These are phyloP conservation scores for Monomorium pharaonis DNA, from an alignment of 1,140 invertebrate genomes.

Conservation along the genomic window DNA sequence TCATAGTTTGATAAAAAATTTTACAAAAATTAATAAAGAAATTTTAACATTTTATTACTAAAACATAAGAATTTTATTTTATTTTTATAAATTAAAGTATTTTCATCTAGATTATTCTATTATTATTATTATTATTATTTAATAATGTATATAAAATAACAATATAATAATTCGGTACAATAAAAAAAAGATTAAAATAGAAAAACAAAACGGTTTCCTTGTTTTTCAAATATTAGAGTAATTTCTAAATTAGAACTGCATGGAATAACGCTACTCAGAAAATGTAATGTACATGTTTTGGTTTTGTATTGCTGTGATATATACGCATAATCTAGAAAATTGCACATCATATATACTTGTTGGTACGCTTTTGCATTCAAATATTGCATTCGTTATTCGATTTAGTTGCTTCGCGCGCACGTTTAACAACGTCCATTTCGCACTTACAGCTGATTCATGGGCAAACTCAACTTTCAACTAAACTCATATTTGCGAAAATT, in stretches of 20 bases:
- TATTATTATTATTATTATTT: not conserved
- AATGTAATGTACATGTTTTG: not conserved
- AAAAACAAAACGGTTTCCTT: not conserved
- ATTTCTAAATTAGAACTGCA: constrained; percentile 7
- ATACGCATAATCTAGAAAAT: constrained; percentile 4
- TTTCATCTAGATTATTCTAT: not conserved
- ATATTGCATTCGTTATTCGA: constrained; percentile 38
- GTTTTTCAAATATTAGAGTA: not conserved
- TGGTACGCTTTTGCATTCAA: constrained; percentile 9
- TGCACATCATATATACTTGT: not conserved
- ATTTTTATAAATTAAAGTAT: not conserved
- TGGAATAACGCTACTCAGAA: not conserved
- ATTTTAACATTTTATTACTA: not conserved
- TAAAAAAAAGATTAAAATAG: not conserved
- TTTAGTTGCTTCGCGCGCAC: not conserved
- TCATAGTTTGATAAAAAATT: not conserved
- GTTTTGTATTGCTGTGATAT: not conserved
- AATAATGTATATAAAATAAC: not conserved
- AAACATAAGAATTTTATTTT: not conserved
- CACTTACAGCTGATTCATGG: not conserved
- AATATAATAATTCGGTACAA: not conserved
- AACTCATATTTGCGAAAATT: not conserved
- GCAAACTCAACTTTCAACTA: not conserved
- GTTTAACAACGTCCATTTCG: constrained; percentile 13
- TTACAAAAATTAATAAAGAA: not conserved